phyloP scores from a whole-genome alignment of 2,888 invertebrate species.

The Hololepta plana region DNA sequence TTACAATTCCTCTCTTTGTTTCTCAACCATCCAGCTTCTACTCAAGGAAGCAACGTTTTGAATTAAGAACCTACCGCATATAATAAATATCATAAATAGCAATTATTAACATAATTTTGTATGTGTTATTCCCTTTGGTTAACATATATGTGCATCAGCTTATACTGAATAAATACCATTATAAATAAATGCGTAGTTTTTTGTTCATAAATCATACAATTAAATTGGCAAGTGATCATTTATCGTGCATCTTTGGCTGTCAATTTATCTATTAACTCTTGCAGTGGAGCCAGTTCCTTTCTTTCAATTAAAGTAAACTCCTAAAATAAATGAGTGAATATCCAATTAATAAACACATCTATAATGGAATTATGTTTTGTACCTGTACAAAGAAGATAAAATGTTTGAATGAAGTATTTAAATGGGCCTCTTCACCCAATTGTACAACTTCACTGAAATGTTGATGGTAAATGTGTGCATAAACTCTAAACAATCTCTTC shows the following conservation, averaged over 20 bases:
- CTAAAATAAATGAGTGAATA: slow-evolving; percentile 35
- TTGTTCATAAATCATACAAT: slow-evolving; percentile 4
- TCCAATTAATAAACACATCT: slow-evolving; percentile 1
- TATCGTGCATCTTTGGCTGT: slow-evolving; percentile 80
- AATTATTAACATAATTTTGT: no score
- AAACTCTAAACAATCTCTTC: slow-evolving; percentile 94
- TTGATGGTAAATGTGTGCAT: slow-evolving; percentile 99
- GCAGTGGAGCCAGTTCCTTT: slow-evolving; percentile 88
- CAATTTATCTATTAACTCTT: slow-evolving; percentile 92
- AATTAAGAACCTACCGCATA: no score
- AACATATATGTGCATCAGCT: no score
- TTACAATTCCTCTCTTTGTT: no score
- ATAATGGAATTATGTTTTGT: slow-evolving; percentile 9
- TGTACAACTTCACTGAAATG: slow-evolving; percentile 97
- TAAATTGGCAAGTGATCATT: no score
- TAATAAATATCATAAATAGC: no score
- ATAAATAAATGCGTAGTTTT: no score
- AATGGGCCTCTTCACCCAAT: slow-evolving; percentile 94
- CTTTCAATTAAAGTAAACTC: slow-evolving; percentile 96
- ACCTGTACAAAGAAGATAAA: slow-evolving; percentile 96
- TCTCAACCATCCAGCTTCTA: no score
- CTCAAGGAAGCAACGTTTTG: no score
- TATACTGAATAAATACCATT: no score
- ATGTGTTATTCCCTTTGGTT: no score
- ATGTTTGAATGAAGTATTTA: slow-evolving; percentile 99